A percentile compares a stretch with the other conserved stretches of the same genome.
Evolutionary conservation across 2,113 vertebrate genomes (phyloP).

Genomic region (Misgurnus anguillicaudatus): DNA sequence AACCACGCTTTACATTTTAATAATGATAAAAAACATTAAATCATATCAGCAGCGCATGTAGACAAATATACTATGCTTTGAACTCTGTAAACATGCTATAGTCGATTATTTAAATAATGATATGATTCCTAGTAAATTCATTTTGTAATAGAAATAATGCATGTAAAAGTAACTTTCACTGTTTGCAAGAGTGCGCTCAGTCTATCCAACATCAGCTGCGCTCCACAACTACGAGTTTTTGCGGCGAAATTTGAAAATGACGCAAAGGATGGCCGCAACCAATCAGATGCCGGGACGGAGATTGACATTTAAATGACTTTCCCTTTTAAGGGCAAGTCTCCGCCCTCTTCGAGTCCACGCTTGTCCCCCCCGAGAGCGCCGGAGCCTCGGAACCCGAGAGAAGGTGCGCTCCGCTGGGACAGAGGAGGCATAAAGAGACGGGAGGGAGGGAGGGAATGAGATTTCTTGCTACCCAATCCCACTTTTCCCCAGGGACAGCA

Average conservation of each 20-base stretch:
- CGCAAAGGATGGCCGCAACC: conserved; percentile 54
- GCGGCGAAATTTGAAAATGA: conserved; percentile 61
- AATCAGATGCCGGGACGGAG: conserved; percentile 56
- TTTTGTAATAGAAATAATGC: not conserved
- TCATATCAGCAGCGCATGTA: not conserved
- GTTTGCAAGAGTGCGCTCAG: conserved; percentile 10
- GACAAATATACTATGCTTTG: too few relatives aligned
- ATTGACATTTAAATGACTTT: conserved; percentile 57
- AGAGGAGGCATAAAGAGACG: conserved; percentile 71
- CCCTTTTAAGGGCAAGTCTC: conserved; percentile 65
- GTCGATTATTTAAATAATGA: not conserved
- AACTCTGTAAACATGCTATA: not conserved
- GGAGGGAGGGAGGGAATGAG: conserved; percentile 70
- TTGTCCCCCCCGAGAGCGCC: conserved; percentile 66
- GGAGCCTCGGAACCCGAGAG: conserved; percentile 70
- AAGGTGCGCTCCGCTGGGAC: conserved; percentile 80
- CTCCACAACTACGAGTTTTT: conserved; percentile 44
- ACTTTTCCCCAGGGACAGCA: conserved; percentile 72
- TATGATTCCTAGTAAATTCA: not conserved
- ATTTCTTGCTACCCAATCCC: conserved; percentile 75
- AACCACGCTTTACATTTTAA: too few relatives aligned
- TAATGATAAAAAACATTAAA: not conserved
- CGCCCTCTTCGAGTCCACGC: conserved; percentile 62
- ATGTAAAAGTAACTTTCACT: not conserved
- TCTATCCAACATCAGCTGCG: conserved; percentile 29